Evolutionary conservation across 2,113 vertebrate species (phyloP).

Genomic region (Phodopus roborovskii): DNA sequence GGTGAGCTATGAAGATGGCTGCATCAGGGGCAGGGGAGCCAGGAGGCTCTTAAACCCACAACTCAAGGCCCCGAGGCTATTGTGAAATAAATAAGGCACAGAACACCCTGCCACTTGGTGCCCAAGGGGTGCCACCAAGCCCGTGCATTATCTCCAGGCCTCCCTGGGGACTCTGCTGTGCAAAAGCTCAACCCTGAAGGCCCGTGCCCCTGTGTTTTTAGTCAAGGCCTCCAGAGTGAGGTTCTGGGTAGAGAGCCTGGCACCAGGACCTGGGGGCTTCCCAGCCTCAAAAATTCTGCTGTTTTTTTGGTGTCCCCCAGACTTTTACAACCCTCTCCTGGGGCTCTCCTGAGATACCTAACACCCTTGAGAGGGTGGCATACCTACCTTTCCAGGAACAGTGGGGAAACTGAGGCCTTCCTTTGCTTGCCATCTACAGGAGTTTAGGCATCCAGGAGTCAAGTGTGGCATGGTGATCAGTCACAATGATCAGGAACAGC

Average conservation of each 20-base stretch:
- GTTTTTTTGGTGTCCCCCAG: not conserved
- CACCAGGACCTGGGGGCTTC: not conserved
- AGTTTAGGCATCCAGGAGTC: too few species aligned
- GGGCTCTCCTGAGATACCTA: not conserved
- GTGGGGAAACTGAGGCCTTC: not conserved
- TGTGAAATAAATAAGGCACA: too few species aligned
- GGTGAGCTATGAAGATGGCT: not conserved
- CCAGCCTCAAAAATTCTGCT: not conserved
- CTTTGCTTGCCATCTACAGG: not conserved
- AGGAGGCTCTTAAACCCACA: not conserved
- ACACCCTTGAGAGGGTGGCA: too few species aligned
- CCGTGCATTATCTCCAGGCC: accelerated
- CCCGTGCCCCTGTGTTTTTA: too few species aligned
- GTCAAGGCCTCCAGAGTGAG: not conserved
- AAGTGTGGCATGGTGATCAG: too few species aligned
- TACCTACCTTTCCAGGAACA: too few species aligned
- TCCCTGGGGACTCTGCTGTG: too few species aligned
- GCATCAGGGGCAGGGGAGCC: too few species aligned
- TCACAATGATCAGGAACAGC: not conserved
- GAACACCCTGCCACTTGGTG: too few species aligned
- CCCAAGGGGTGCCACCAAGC: not conserved
- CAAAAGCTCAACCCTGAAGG: not conserved
- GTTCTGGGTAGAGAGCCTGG: not conserved
- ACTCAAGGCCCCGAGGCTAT: not conserved
- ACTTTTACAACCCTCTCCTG: too few species aligned